Percentiles rank a stretch among this genome's conserved stretches.
Evolutionary conservation across 2,888 invertebrate genomes (phyloP).

Genomic region (Caenorhabditis parvicauda): DNA sequence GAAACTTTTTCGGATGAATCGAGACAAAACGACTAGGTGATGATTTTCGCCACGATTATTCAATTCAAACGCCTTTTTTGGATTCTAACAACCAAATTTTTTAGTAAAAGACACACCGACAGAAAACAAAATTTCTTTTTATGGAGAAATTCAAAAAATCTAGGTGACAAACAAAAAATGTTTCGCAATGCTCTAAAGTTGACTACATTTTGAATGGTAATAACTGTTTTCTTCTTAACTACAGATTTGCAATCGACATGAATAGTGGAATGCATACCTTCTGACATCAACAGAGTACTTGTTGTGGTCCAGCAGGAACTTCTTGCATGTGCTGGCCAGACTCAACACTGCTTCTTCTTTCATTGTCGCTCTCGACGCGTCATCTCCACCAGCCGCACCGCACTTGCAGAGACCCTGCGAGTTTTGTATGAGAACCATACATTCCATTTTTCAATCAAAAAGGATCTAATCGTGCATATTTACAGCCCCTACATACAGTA

Average conservation of each 20-base stretch:
- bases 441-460: neutral
- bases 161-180: neutral
- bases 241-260: neutral
- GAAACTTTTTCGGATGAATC: no score
- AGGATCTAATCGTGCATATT: no score
- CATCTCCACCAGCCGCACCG: conserved; percentile 86
- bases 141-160: neutral
- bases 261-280: conserved; percentile 10
- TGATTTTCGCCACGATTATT: no score
- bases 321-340: conserved; percentile 87
- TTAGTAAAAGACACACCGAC: no score
- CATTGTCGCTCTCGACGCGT: conserved; percentile 89
- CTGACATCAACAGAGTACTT: conserved; percentile 56
- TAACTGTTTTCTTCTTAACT: neutral
- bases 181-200: neutral
- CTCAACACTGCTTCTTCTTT: conserved; percentile 90
- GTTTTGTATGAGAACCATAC: neutral
- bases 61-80: no score
- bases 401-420: conserved; percentile 83
- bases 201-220: neutral
- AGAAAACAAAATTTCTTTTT: neutral
- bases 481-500: no score
- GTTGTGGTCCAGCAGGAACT: conserved; percentile 65
- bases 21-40: no score
- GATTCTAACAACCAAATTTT: no score